Percentiles rank a stretch among this genome's conserved stretches.
These are phyloP conservation scores for Platycnemis pennipes DNA, from an alignment of 2,888 invertebrate genomes.

Conservation along the genomic window DNA sequence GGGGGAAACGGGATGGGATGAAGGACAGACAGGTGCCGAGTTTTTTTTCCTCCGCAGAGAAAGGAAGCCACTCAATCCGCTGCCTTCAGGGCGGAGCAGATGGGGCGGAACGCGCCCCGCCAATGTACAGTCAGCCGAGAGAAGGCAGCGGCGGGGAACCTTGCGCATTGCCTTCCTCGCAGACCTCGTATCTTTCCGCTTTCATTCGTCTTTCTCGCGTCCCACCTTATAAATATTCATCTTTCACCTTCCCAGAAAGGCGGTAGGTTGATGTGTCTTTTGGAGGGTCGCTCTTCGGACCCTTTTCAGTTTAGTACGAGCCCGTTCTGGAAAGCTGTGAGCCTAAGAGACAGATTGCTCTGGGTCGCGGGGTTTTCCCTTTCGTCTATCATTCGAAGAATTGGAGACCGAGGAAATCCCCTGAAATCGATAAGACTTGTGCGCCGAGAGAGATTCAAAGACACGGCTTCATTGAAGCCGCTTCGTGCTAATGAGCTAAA, in stretches of 20 bases:
- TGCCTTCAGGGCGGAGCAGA: background rate
- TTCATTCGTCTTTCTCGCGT: background rate
- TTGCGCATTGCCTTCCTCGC: background rate
- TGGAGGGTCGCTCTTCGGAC: background rate
- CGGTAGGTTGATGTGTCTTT: background rate
- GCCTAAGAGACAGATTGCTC: background rate
- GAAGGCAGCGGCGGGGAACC: background rate
- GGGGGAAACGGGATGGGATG: background rate
- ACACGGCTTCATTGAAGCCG: background rate
- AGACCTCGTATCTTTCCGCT: background rate
- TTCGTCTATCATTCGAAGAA: background rate
- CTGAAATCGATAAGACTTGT: background rate
- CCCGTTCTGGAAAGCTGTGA: background rate
- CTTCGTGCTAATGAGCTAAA: background rate
- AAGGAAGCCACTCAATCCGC: background rate
- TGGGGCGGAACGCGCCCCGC: background rate
- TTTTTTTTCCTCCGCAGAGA: background rate
- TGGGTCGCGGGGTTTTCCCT: background rate
- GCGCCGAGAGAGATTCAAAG: background rate
- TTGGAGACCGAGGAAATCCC: background rate
- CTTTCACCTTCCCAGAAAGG: background rate
- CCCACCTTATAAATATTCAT: background rate
- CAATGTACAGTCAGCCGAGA: background rate
- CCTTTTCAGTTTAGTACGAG: no score
- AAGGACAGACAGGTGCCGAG: background rate